Conservation (phyloP, 2,888 invertebrate species). For the Thereva nobilitata region DNA sequence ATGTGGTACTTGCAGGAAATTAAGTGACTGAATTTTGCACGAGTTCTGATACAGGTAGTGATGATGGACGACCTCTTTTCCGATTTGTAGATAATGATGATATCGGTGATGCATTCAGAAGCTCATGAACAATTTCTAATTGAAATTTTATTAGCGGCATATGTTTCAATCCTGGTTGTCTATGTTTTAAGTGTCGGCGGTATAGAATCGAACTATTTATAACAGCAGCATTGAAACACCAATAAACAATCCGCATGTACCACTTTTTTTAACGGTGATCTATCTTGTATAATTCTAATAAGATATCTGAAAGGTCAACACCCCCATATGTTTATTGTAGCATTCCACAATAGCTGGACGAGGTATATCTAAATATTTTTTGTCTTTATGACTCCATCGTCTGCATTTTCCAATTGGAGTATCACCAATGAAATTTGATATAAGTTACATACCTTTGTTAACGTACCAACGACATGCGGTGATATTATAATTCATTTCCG, state of each 20-base stretch:
- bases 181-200: neutral
- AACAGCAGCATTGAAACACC: conserved; percentile 34
- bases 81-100: neutral
- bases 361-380: conserved; percentile 40
- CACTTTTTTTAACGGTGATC: conserved; percentile 40
- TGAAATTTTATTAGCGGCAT: neutral
- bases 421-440: conserved; percentile 42
- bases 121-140: neutral
- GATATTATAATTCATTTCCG: conserved; percentile 41
- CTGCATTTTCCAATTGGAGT: conserved; percentile 41
- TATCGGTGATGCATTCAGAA: neutral
- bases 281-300: conserved; percentile 39
- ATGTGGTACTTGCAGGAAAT: neutral
- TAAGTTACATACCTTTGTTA: conserved; percentile 42
- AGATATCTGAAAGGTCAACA: conserved; percentile 36
- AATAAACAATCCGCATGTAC: conserved; percentile 39
- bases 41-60: neutral
- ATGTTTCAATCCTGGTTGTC: neutral
- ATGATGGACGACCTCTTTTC: conserved; percentile 3
- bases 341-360: conserved; percentile 40
- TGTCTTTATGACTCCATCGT: conserved; percentile 40
- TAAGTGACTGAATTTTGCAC: neutral
- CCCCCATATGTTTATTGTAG: conserved; percentile 39
- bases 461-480: conserved; percentile 42
- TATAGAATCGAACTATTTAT: conserved; percentile 19